These are phyloP conservation scores for Apamea crenata DNA, from an alignment of 2,888 invertebrate species.

Conservation along the genomic window DNA sequence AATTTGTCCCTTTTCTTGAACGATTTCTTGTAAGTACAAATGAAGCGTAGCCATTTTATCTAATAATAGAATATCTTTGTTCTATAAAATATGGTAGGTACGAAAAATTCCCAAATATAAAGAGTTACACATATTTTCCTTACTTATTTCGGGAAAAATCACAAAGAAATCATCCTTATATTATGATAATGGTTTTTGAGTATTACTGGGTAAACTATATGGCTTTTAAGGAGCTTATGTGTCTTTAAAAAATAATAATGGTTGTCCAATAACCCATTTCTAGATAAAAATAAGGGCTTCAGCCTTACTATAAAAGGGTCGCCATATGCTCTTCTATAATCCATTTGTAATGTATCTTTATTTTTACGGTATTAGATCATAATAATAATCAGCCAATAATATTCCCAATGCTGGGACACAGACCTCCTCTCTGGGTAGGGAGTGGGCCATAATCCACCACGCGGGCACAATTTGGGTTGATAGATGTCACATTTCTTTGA, in stretches of 20 bases:
- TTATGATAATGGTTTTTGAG: not conserved
- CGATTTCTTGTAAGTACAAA: conserved; percentile 9
- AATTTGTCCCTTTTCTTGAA: conserved; percentile 33
- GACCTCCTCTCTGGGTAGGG: too few species aligned
- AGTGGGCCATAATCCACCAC: too few species aligned
- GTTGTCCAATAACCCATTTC: not conserved
- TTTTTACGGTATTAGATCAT: not conserved
- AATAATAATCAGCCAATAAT: too few species aligned
- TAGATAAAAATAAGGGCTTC: not conserved
- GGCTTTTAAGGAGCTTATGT: not conserved
- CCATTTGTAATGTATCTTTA: not conserved
- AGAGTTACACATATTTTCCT: not conserved
- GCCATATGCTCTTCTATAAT: not conserved
- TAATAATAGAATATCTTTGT: not conserved
- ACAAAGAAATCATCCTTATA: too few species aligned
- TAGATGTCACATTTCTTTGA: too few species aligned
- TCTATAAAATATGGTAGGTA: not conserved
- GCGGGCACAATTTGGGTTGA: too few species aligned
- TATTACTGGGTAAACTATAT: not conserved
- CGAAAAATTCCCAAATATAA: too few species aligned
- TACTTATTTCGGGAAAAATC: not conserved
- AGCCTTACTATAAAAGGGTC: too few species aligned
- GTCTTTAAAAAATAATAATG: not conserved
- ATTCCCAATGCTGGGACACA: too few species aligned
- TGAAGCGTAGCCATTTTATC: not conserved